Conservation (phyloP, 1,140 invertebrate genomes). For the Panagrolaimus sp. region DNA sequence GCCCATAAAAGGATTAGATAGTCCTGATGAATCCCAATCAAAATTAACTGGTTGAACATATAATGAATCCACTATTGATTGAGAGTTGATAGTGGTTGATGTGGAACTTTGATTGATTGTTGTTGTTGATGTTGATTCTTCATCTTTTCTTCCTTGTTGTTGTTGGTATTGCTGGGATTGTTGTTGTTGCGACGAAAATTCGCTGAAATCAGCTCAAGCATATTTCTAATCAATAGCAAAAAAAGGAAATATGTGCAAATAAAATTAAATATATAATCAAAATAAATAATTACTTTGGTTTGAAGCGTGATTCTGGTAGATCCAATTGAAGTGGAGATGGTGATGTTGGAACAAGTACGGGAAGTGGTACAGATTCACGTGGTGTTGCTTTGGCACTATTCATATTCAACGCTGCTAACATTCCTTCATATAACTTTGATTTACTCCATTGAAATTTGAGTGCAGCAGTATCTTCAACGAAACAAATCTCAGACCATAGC, state of each 20-base stretch:
- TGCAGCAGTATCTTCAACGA: conserved; percentile 37
- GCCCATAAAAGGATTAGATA: conserved; percentile 32
- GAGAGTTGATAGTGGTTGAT: neutral
- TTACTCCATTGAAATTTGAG: conserved; percentile 44
- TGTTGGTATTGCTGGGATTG: neutral
- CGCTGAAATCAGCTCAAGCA: neutral
- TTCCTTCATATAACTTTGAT: conserved; percentile 19
- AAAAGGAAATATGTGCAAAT: neutral
- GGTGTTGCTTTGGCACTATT: neutral
- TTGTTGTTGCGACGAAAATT: neutral
- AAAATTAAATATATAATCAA: too few relatives aligned
- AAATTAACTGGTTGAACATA: conserved; percentile 28
- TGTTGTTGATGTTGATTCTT: neutral
- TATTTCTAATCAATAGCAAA: neutral
- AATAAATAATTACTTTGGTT: too few relatives aligned
- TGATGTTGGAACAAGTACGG: neutral
- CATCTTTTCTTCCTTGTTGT: neutral
- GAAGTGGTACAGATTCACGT: neutral
- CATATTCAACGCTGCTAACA: conserved; percentile 1
- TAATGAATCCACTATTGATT: conserved; percentile 22
- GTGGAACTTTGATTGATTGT: neutral
- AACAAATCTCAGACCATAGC: conserved; percentile 31
- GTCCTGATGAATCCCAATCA: conserved; percentile 29
- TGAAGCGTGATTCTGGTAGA: too few relatives aligned
- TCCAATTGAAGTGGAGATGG: too few relatives aligned